These are phyloP conservation scores for Nemurella pictetii DNA, from an alignment of 2,888 invertebrate genomes.

Conservation along the genomic window DNA sequence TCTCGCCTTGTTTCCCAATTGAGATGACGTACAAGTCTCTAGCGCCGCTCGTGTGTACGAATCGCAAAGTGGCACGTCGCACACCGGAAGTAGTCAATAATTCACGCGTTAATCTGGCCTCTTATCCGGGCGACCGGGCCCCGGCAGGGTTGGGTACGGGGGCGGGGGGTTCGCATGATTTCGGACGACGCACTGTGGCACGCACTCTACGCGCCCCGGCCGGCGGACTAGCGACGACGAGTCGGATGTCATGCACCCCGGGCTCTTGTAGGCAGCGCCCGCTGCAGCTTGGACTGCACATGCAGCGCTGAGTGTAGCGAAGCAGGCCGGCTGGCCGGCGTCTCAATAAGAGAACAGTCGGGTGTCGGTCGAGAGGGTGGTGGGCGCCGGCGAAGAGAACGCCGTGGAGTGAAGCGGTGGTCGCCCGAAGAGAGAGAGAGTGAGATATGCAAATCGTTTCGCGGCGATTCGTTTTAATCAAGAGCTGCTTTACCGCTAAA, in stretches of 20 bases:
- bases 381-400: neutral
- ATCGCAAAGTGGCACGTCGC: neutral
- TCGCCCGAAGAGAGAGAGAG: neutral
- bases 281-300: neutral
- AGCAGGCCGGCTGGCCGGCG: neutral
- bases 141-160: neutral
- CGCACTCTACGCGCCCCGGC: slow-evolving; percentile 15
- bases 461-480: neutral
- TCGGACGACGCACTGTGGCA: neutral
- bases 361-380: neutral
- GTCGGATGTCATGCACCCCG: neutral
- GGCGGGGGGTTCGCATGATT: neutral
- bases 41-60: neutral
- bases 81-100: slow-evolving; percentile 18
- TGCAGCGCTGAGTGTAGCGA: neutral
- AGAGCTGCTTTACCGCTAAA: neutral
- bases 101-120: slow-evolving; percentile 26
- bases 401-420: too few relatives aligned
- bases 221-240: neutral
- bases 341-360: neutral
- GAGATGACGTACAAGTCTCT: neutral
- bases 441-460: neutral
- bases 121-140: slow-evolving; percentile 11
- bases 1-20: neutral
- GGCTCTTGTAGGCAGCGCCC: neutral